phyloP scores from a whole-genome alignment of 2,888 invertebrate species.

The Ryuthela nishihirai region DNA sequence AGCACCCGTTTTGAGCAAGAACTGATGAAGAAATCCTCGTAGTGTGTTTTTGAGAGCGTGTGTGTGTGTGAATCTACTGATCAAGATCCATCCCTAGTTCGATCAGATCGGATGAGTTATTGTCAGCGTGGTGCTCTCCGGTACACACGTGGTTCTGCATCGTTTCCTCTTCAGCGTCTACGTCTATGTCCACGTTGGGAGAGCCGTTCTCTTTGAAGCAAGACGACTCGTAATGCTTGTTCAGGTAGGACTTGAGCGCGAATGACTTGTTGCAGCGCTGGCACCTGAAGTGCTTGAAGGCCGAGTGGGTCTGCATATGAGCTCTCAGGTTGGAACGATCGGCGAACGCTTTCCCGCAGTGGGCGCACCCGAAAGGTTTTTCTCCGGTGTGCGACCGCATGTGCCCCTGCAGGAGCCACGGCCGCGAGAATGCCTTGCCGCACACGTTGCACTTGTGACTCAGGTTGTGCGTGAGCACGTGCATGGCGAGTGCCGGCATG shows the following conservation, averaged over 20 bases:
- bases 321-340: constrained; percentile 89
- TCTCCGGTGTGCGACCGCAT: constrained; percentile 85
- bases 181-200: constrained; percentile 4
- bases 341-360: constrained; percentile 90
- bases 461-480: constrained; percentile 75
- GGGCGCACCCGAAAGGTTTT: constrained; percentile 87
- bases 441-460: constrained; percentile 80
- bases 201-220: constrained; percentile 32
- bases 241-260: constrained; percentile 89
- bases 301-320: constrained; percentile 91
- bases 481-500: constrained; percentile 85
- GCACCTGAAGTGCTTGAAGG: constrained; percentile 84
- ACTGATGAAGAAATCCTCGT: no score
- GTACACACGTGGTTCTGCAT: constrained; percentile 16
- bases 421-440: constrained; percentile 81
- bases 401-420: constrained; percentile 85
- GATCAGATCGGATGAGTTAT: constrained; percentile 30
- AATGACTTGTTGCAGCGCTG: constrained; percentile 81
- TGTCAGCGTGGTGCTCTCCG: constrained; percentile 13
- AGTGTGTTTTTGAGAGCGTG: no score
- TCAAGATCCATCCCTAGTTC: no score
- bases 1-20: no score
- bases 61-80: no score
- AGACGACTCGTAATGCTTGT: constrained; percentile 75
- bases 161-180: no score